Evolutionary conservation across 2,113 vertebrate genomes (phyloP).

Genomic region (Mola mola): DNA sequence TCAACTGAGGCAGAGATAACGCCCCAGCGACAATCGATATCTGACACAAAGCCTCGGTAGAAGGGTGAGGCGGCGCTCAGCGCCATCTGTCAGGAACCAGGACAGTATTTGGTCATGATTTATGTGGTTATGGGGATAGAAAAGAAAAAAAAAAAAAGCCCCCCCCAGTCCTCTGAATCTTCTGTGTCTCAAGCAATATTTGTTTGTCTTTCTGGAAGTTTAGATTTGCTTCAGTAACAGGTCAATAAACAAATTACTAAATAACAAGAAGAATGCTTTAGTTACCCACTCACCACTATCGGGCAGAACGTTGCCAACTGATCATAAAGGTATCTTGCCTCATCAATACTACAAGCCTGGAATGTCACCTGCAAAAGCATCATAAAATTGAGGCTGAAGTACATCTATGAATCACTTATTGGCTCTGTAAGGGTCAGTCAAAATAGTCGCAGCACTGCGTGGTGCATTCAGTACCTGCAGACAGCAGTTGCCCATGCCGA

Average conservation of each 20-base stretch:
- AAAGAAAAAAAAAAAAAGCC: neutral
- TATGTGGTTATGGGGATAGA: neutral
- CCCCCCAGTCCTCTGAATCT: too few species aligned
- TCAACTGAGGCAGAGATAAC: constrained; percentile 98
- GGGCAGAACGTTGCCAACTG: constrained; percentile 97
- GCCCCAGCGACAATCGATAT: constrained; percentile 98
- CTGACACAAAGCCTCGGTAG: constrained; percentile 95
- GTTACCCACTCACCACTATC: constrained; percentile 89
- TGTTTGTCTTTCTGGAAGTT: too few species aligned
- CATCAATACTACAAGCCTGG: constrained; percentile 97
- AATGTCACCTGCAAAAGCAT: constrained; percentile 90
- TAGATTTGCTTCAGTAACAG: neutral
- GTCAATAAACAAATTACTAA: neutral
- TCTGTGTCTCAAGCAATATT: neutral
- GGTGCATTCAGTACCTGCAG: constrained; percentile 86
- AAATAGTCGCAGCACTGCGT: neutral
- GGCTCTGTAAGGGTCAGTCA: constrained; percentile 6
- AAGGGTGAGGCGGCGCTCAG: constrained; percentile 95
- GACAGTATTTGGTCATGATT: neutral
- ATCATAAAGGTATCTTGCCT: constrained; percentile 97
- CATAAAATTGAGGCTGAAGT: constrained; percentile 53
- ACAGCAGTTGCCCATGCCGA: constrained; percentile 99
- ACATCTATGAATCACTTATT: constrained; percentile 64
- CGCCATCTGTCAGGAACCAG: constrained; percentile 88
- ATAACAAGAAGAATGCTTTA: neutral